A percentile compares a stretch with the other conserved stretches of the same genome.
phyloP scores from a whole-genome alignment of 2,797 vertebrate species.

The Myotis myotis region DNA sequence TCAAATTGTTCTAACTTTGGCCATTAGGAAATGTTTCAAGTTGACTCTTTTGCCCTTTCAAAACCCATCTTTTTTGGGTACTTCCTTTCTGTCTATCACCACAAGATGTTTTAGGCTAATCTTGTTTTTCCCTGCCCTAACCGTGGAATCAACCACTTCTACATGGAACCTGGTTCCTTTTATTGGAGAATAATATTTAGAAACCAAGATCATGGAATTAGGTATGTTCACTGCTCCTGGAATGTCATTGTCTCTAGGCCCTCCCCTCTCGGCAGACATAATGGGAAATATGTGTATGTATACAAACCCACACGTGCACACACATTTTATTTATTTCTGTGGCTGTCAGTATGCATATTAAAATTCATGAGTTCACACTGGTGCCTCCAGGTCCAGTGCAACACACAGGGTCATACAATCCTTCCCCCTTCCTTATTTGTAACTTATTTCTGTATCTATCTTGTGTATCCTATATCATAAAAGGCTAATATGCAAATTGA shows the following conservation, averaged over 20 bases:
- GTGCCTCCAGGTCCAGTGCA: neutral
- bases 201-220: neutral
- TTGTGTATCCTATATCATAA: neutral
- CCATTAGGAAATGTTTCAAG: neutral
- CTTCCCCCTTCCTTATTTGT: neutral
- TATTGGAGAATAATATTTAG: slow-evolving; percentile 3
- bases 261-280: neutral
- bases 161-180: neutral
- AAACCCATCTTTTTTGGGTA: neutral
- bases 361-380: neutral
- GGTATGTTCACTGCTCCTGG: neutral
- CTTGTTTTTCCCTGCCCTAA: neutral
- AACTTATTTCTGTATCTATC: neutral
- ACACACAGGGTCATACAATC: neutral
- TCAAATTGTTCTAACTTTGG: slow-evolving; percentile 25
- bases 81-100: neutral
- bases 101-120: neutral
- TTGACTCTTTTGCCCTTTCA: neutral
- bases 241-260: neutral
- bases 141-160: neutral
- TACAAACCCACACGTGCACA: neutral
- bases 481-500: no score
- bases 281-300: neutral
- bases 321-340: slow-evolving; percentile 16
- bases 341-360: neutral